Conservation (phyloP, 2,113 vertebrate genomes). For the Cynopterus brachyotis region DNA sequence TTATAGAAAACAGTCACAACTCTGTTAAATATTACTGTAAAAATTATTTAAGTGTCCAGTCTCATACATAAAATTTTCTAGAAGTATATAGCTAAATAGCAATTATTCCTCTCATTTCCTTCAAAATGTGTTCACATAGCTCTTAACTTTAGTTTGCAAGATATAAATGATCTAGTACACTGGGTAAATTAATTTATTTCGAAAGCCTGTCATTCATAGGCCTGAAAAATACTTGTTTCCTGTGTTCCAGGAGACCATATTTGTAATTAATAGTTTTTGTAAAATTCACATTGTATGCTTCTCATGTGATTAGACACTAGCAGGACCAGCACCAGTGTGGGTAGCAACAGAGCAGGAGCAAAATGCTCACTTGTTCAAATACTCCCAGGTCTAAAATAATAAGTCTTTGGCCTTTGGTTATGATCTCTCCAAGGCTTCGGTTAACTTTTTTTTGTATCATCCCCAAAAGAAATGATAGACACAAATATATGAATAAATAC, state of each 20-base stretch:
- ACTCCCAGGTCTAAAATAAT: neutral
- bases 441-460: constrained; percentile 22
- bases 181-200: neutral
- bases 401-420: neutral
- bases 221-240: constrained; percentile 24
- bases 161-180: neutral
- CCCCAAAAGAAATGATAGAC: neutral
- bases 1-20: constrained; percentile 27
- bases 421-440: neutral
- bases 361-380: neutral
- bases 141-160: constrained; percentile 17
- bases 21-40: constrained; percentile 30
- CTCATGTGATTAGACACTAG: neutral
- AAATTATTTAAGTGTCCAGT: constrained; percentile 30
- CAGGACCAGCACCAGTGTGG: neutral
- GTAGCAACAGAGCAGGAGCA: neutral
- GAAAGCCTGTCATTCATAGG: constrained; percentile 2
- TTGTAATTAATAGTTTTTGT: neutral
- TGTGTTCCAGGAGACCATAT: neutral
- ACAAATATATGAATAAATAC: neutral
- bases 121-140: neutral
- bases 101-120: constrained; percentile 49
- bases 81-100: neutral
- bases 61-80: constrained; percentile 22
- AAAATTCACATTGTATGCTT: neutral